Conservation (phyloP, 2,797 vertebrate species). For the Delichon dasypus region DNA sequence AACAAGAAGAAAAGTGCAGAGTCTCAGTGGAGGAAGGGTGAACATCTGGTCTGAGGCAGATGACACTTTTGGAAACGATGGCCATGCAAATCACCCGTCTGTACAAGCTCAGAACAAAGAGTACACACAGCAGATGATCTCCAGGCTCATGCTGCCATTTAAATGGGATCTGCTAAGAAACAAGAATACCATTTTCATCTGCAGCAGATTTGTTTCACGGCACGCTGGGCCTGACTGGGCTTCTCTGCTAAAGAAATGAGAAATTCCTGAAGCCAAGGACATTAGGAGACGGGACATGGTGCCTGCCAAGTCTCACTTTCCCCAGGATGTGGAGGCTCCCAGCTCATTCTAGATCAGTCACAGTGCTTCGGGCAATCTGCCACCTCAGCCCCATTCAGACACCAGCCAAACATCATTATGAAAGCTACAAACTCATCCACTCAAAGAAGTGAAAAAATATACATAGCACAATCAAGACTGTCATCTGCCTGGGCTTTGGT, state of each 20-base stretch:
- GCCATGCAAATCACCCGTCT: slow-evolving; percentile 44
- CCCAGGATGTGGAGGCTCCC: background rate
- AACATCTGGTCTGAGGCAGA: slow-evolving; percentile 61
- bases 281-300: background rate
- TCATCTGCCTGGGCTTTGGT: slow-evolving; percentile 37
- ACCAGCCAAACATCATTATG: slow-evolving; percentile 9
- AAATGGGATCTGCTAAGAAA: slow-evolving; percentile 45
- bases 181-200: slow-evolving; percentile 25
- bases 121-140: background rate
- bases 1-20: background rate
- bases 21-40: slow-evolving; percentile 20
- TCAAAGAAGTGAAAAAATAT: background rate
- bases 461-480: background rate
- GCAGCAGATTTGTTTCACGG: background rate
- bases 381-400: background rate
- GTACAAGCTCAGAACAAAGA: slow-evolving; percentile 21
- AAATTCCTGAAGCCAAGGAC: slow-evolving; percentile 41
- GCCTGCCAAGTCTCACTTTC: background rate
- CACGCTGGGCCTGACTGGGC: slow-evolving; percentile 26
- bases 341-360: slow-evolving; percentile 11
- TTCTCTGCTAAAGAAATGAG: slow-evolving; percentile 5
- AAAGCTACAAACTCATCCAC: slow-evolving; percentile 6
- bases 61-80: slow-evolving; percentile 41
- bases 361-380: background rate
- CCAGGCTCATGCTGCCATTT: slow-evolving; percentile 35